phyloP scores from a whole-genome alignment of 2,113 vertebrate genomes.

The Aythya baeri region DNA sequence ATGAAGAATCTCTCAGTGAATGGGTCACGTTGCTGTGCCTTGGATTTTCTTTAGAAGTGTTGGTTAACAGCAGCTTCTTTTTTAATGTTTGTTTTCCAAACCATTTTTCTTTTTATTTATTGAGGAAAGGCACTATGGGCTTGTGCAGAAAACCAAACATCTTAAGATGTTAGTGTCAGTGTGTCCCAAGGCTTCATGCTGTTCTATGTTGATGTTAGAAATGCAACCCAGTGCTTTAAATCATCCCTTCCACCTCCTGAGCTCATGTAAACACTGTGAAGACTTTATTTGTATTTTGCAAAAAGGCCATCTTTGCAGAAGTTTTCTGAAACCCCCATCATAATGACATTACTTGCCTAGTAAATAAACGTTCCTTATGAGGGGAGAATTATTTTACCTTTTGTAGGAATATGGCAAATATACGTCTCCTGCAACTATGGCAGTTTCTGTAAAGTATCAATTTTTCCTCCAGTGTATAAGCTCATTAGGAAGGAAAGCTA shows the following conservation, averaged over 20 bases:
- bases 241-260: background rate
- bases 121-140: background rate
- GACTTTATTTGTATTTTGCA: background rate
- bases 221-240: background rate
- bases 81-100: background rate
- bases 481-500: background rate
- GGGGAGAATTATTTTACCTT: background rate
- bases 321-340: background rate
- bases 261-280: background rate
- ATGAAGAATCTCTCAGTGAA: background rate
- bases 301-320: background rate
- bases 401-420: background rate
- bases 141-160: background rate
- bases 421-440: background rate
- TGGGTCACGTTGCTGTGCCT: background rate
- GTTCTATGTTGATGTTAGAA: background rate
- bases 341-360: too few relatives aligned
- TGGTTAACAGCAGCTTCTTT: background rate
- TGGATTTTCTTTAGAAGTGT: background rate
- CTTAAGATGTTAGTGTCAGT: background rate
- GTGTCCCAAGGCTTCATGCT: background rate
- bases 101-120: background rate
- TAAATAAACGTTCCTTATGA: background rate
- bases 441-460: background rate
- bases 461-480: background rate